Evolutionary conservation across 2,888 invertebrate species (phyloP).

Genomic region (Drosophila colorata): DNA sequence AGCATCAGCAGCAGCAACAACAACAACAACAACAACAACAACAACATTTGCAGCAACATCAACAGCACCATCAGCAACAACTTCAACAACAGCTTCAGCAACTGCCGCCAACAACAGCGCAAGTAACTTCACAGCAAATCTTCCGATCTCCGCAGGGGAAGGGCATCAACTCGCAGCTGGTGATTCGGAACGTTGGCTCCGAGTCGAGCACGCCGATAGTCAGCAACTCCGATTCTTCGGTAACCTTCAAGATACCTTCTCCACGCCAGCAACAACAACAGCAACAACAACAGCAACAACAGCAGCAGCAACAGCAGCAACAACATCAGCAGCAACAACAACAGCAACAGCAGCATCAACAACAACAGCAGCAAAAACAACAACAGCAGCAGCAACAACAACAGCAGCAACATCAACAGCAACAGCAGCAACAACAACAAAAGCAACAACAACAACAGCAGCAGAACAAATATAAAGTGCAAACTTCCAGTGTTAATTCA

Average conservation of each 20-base stretch:
- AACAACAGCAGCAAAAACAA: constrained; percentile 27
- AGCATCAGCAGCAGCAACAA: constrained; percentile 24
- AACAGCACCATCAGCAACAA: constrained; percentile 49
- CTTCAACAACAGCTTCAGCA: constrained; percentile 49
- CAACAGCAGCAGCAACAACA: constrained; percentile 23
- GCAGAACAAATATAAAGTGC: constrained; percentile 36
- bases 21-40: constrained; percentile 27
- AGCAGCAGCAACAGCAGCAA: constrained; percentile 30
- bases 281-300: too few species aligned
- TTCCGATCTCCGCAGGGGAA: constrained; percentile 51
- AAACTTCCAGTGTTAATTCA: constrained; percentile 17
- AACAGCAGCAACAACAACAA: constrained; percentile 27
- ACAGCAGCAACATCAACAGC: constrained; percentile 32
- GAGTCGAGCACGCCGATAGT: constrained; percentile 31
- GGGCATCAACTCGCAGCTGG: constrained; percentile 45
- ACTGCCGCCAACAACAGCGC: constrained; percentile 43
- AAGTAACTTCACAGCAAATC: constrained; percentile 70
- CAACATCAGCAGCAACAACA: constrained; percentile 27
- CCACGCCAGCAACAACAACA: constrained; percentile 37
- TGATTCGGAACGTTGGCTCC: constrained; percentile 57
- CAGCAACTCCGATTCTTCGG: constrained; percentile 28
- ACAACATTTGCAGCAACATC: constrained; percentile 41
- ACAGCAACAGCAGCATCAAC: constrained; percentile 34
- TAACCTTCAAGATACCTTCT: constrained; percentile 57
- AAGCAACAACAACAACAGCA: constrained; percentile 24